phyloP scores from a whole-genome alignment of 2,888 invertebrate species.

The Lottia gigantea region DNA sequence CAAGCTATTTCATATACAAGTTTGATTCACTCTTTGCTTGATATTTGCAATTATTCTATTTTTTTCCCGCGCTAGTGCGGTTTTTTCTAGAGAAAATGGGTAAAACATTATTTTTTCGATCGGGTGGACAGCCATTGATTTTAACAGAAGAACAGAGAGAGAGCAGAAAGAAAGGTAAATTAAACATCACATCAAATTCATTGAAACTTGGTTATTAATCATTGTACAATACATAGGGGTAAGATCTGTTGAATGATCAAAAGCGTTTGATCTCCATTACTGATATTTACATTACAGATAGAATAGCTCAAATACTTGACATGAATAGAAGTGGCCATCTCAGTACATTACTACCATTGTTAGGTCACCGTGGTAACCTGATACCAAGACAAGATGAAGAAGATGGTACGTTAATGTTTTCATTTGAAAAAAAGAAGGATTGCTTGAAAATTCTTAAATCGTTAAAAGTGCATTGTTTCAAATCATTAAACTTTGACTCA shows the following conservation, averaged over 20 bases:
- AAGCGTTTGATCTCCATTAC: no score
- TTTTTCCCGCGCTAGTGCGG: slow-evolving; percentile 50
- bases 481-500: no score
- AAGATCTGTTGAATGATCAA: no score
- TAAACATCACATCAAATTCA: no score
- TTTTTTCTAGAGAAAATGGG: slow-evolving; percentile 68
- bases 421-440: no score
- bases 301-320: not conserved
- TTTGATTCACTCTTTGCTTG: no score
- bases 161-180: slow-evolving; percentile 63
- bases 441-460: not conserved
- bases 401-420: slow-evolving; percentile 31
- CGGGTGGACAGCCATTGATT: slow-evolving; percentile 68
- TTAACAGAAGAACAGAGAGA: slow-evolving; percentile 69
- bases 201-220: no score
- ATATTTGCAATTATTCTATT: no score
- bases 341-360: slow-evolving; percentile 40
- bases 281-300: not conserved
- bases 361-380: slow-evolving; percentile 54
- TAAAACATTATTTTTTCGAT: slow-evolving; percentile 69
- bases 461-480: no score
- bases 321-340: not conserved
- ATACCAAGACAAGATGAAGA: slow-evolving; percentile 40
- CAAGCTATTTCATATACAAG: no score
- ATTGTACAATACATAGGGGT: no score